Evolutionary conservation across 2,888 invertebrate genomes (phyloP), one percentile per base, ranked within the genome.

Genomic region (Dione vanillae): DNA sequence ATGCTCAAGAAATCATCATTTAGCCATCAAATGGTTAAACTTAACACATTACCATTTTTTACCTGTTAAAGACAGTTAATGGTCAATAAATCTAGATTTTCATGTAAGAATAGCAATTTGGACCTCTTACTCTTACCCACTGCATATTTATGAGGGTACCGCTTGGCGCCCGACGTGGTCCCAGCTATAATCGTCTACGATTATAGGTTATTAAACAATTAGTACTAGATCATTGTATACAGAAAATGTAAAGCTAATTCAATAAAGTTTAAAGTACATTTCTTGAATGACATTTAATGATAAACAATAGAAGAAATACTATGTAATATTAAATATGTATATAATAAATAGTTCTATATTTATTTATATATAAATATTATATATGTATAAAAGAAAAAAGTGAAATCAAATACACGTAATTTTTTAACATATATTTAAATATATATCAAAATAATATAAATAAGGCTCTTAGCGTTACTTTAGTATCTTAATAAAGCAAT

Each of bases 21-120:
- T 27, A 27, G 27, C 27, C 61, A 27, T 70, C 27, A 66, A 61
- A 52, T 16, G 11, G 56, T 16, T 59, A 41, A 65, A 51, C n/a
- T 27, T 40, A 11, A 65, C 47, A 61, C 54, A 71, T 73, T 71
- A 62, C 59, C 72, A 74, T 73, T 69, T 74, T 67, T 70, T 67
- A 67, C 70, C 67, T 54, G 51, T 43, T 59, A 72, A 70, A 47
- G 72, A 67, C 69, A 51, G 67, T 65, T 70, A 74, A 72, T 72
- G 70, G 74, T 47, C 72, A 70, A 74, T 74, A 74, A 74, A 74
- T 72, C 74, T 72, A 72, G 70, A 74, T 74, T 70, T 72, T 64
- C 70, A 65, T 72, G 72, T 74, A 74, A 74, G 72, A 70, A 74
- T 68, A 68, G 72, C 74, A 74, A 72, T 74, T 72, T 74, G 72